Base-by-base conservation (phyloP, 2,113 vertebrate genomes). In the Barbus barbus region DNA sequence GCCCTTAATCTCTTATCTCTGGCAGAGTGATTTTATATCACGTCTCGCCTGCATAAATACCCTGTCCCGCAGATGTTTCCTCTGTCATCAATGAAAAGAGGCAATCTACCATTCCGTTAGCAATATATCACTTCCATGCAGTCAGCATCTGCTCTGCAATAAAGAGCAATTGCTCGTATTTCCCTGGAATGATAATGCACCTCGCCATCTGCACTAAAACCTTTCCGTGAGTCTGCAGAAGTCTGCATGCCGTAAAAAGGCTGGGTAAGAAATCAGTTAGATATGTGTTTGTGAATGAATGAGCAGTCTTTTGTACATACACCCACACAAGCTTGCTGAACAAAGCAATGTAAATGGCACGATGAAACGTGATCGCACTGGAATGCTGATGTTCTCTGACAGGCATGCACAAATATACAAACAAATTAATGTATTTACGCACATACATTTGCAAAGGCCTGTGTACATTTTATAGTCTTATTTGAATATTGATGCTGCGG, bases 141-240 rank as follows among this genome's bases (percentile, higher is more conserved):
- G 84, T 90, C 89, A 89, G 88, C 92, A 94, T 93, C 92, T 94
- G 93, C 89, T 90, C 87, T 87, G 90, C 89, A 88, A 91, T 94
- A 92, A 91, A 94, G 91, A 91, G 83, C 92, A 90, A 93, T 92
- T 90, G 90, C 87, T 90, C 83, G 87, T 87, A 87, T 92, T 93
- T 90, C 77, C 82, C 60, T 82, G 84, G 90, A 87, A 90, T 91
- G 88, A 89, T 90, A 91, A 92, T 91, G 89, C 80, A 88, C 87
- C 61, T 83, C 86, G 76, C 91, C 91, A 92, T 93, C 91, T 93
- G 93, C 53, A 90, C 80, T 60, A 58, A 46, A 86, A 90, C 69
- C 82, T 89, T 75, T 83, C 81, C n/a, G 78, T 81, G 60, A 63
- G 82, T 89, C 72, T 73, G 78, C 13, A 74, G 48, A 83, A 26